phyloP scores from a whole-genome alignment of 2,797 vertebrate species.

The Hydrolagus colliei region DNA sequence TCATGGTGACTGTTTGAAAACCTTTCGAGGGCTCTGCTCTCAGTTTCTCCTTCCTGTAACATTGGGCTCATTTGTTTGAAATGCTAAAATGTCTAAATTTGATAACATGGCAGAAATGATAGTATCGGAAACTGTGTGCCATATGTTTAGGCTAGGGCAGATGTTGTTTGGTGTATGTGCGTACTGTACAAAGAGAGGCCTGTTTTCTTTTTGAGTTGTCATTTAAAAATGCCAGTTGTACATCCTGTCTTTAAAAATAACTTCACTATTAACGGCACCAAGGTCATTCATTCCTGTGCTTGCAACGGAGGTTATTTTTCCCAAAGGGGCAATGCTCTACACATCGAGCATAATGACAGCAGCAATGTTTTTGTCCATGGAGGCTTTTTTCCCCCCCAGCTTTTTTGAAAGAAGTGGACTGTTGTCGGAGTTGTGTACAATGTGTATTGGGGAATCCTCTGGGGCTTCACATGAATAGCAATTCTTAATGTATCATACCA shows the following conservation, averaged over 20 bases:
- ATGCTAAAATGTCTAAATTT: background rate
- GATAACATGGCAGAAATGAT: background rate
- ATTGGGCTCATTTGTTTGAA: background rate
- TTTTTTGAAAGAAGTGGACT: too few species aligned
- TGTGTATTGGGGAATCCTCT: too few species aligned
- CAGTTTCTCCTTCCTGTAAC: too few species aligned
- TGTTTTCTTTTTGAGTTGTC: conserved; percentile 9
- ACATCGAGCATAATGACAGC: background rate
- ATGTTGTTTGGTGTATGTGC: background rate
- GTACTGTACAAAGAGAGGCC: background rate
- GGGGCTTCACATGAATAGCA: too few species aligned
- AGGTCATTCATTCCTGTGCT: background rate
- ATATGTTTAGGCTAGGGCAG: background rate
- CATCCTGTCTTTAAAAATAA: background rate
- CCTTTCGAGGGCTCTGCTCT: too few species aligned
- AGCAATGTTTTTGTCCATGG: background rate
- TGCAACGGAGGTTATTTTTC: background rate
- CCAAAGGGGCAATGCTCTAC: background rate
- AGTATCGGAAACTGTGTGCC: background rate
- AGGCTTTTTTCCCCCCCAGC: too few species aligned
- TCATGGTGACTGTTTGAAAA: too few species aligned
- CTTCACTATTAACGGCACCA: background rate
- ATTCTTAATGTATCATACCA: too few species aligned
- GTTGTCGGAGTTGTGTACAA: too few species aligned
- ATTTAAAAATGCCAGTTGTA: conserved; percentile 3